These are phyloP conservation scores for Hypena proboscidalis DNA, from an alignment of 2,888 invertebrate species.

Conservation along the genomic window DNA sequence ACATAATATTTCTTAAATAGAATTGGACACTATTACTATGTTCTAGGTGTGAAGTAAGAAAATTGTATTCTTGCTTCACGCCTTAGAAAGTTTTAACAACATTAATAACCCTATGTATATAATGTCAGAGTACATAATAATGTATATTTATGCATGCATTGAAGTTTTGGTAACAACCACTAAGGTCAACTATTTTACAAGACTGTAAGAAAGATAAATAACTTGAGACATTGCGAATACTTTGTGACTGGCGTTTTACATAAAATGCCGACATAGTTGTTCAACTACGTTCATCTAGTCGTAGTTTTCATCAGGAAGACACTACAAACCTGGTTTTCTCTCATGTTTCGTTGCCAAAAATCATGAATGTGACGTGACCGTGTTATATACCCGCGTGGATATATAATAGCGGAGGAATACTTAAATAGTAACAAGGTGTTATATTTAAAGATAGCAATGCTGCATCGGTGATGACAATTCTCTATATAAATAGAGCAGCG, in stretches of 20 bases:
- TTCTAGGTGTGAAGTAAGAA: too few relatives aligned
- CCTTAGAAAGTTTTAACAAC: too few relatives aligned
- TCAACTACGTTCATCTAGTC: too few relatives aligned
- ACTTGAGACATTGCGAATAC: constrained; percentile 3
- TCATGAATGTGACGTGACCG: constrained; percentile 15
- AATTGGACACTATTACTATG: too few relatives aligned
- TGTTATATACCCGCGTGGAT: constrained; percentile 16
- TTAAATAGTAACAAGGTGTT: constrained; percentile 27
- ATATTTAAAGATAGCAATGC: constrained; percentile 33
- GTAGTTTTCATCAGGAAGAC: constrained; percentile 5
- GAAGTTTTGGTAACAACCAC: not conserved
- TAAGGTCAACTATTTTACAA: constrained; percentile 3
- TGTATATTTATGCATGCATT: not conserved
- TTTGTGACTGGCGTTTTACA: constrained; percentile 1
- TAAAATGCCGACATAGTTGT: constrained; percentile 5
- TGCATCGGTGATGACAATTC: constrained; percentile 34
- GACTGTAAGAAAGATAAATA: not conserved
- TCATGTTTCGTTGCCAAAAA: constrained; percentile 14
- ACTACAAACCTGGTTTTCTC: constrained; percentile 7
- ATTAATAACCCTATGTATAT: too few relatives aligned
- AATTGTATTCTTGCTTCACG: too few relatives aligned
- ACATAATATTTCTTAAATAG: too few relatives aligned
- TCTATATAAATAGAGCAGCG: constrained; percentile 38
- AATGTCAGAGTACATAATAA: too few relatives aligned
- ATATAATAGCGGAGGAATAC: constrained; percentile 8